Evolutionary conservation across 2,888 invertebrate genomes (phyloP), one percentile per base, ranked within the genome.

Genomic region (Cataglyphis albicans): DNA sequence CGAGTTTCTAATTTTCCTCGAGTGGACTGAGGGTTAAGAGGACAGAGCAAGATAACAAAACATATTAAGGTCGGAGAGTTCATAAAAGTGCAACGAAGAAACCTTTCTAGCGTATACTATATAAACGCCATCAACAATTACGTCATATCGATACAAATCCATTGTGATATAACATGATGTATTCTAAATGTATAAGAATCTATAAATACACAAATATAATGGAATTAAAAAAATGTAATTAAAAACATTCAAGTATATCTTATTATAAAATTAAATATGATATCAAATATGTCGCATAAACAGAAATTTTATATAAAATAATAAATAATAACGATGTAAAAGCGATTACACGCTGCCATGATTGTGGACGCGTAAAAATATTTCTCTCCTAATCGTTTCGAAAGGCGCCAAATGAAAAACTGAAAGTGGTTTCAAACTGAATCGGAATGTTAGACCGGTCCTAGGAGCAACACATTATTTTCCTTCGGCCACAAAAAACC

Each of bases 21-120:
- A n/a, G 9, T n/a, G 6, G 10, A 41, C 9, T n/a, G 18, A 25
- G 25, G 1, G 32, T 81, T 68, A 63, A 48, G 82, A 81, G 63
- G 65, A 61, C 61, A 63, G 44, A 64, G 68, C 61, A 61, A 68
- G 78, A 64, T 41, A 63, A 74, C 57, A 72, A 84, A 73, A 83
- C 83, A 85, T 87, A 92, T 92, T 86, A 88, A 92, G 91, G 92
- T 91, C 92, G 84, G 91, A 91, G 91, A 91, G 83, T 83, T 88
- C 92, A 83, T 91, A 91, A 64, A 91, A 89, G 87, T 91, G 92
- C 88, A 83, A 86, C 88, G 68, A 83, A 41, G 92, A 92, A 92
- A 90, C 91, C 91, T 87, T 89, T 52, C 76, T 38, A 83, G 74
- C 84, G 84, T 88, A 85, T 89, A 48, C 59, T 67, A 35, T 35